Evolutionary conservation across 2,888 invertebrate genomes (phyloP).

Genomic region (Antheraea assamensis): DNA sequence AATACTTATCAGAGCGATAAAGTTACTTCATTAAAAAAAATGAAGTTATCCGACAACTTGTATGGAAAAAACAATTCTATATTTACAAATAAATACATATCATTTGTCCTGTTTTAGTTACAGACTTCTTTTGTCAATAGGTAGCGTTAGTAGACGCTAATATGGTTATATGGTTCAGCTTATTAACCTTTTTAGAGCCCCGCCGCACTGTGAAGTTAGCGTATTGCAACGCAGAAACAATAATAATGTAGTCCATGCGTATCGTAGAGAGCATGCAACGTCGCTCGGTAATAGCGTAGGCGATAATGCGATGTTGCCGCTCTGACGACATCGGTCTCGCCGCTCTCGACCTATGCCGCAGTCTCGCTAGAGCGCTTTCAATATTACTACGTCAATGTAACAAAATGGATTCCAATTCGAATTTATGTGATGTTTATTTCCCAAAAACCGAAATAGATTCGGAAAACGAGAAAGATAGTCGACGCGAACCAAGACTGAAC

Average conservation of each 20-base stretch:
- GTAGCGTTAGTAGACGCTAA: conserved; percentile 58
- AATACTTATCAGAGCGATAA: too few relatives aligned
- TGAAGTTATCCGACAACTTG: too few relatives aligned
- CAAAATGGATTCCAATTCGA: conserved; percentile 66
- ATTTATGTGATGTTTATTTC: conserved; percentile 57
- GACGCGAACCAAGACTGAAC: conserved; percentile 41
- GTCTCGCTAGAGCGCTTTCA: conserved; percentile 75
- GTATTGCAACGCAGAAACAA: conserved; percentile 36
- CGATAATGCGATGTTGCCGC: conserved; percentile 61
- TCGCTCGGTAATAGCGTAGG: conserved; percentile 29
- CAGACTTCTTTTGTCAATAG: conserved; percentile 50
- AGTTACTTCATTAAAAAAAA: too few relatives aligned
- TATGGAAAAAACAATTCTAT: neutral
- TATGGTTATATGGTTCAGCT: conserved; percentile 50
- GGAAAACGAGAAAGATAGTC: conserved; percentile 49
- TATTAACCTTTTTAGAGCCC: conserved; percentile 52
- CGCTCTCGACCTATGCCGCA: conserved; percentile 59
- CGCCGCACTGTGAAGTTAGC: conserved; percentile 41
- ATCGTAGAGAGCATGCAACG: conserved; percentile 46
- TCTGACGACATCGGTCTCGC: conserved; percentile 66
- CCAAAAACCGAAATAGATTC: conserved; percentile 65
- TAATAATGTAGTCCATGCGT: conserved; percentile 32
- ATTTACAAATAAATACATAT: neutral
- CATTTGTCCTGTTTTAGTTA: conserved; percentile 22
- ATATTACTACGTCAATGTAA: conserved; percentile 53